Evolutionary conservation across 1,140 invertebrate genomes (phyloP), one percentile per base, ranked within the genome.

Genomic region (Planococcus citri): DNA sequence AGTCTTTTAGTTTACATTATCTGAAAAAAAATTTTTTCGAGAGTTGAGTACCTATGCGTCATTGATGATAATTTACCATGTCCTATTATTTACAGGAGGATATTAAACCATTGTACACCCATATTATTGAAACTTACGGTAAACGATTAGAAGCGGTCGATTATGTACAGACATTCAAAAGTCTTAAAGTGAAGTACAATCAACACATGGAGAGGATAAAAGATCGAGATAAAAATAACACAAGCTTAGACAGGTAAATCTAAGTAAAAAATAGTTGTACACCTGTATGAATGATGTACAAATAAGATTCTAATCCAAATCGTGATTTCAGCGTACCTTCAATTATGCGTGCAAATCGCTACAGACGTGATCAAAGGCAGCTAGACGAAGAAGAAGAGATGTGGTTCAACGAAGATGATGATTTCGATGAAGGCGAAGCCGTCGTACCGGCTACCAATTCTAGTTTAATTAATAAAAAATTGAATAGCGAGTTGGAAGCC

Each of bases 401-500:
- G 85, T 98, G 95, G 95, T 98, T 98, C 80, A 95, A 95, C 77
- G 92, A 96, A 75, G 94, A 97, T 77, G 94, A 97, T 77, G 94
- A 96, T 75, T 92, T 95, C 73, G 94, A 97, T 75, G 88, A 87
- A 27, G 92, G 95, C 74, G 88, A 87, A 68, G 81, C 83, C 51
- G 82, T 85, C 20, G 80, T 85, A 27, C 80, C 84, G 38, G 81
- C 80, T 71, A 75, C 78, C 51, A 78, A 79, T 37, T 71, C 68
- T 51, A 74, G 74, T 72, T 73, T 73, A 60, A 74, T 78, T 29
- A 76, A 75, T 69, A 81, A 80, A 70, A 81, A 80, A 76, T 72
- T 85, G n/a, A 83, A 84, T 73, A 77, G 81, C 21, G 83, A 86
- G 73, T 78, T 87, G 73, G 84, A 87, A 72, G 83, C 83, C 72